Base-by-base conservation (phyloP, 2,888 invertebrate species). In the Nephrocerus scutellatus region DNA sequence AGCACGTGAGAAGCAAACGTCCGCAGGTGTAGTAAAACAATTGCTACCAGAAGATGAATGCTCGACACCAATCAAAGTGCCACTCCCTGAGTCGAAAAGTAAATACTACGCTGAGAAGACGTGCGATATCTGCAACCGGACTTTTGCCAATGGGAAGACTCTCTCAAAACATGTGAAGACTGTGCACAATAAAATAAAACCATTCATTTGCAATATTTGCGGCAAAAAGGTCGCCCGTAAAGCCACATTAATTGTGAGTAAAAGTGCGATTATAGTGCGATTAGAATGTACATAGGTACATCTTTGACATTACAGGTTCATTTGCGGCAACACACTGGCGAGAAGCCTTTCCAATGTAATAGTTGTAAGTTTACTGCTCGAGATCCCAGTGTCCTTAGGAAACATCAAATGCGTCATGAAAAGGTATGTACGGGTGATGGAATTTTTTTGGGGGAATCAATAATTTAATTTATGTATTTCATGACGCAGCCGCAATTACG, bases 291-390 rank as follows among this genome's bases (percentile, higher is more conserved):
- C 25, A 32, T 19, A 9, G 30, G 15, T 19, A 34, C 8, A 31
- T 39, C 34, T 36, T 30, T 40, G 43, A 15, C 29, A 39, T 50
- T 59, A 5, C 58, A 77, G 72, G 72, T 84, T 49, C 86, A 87
- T 60, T 69, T 80, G 52, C 69, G 85, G 9, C 82, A 81, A 50
- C 85, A 86, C 52, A 84, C 84, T 0, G 81, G 84, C 4, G 84
- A 84, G 51, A 86, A 85, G 57, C 85, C 85, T 0, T 77, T 80
- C 50, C 73, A 76, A 36, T 87, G 87, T 56, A 73, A 77, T 22
- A 63, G 72, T 15, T 85, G 85, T 55, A 71, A 74, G 8, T 87
- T 81, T 58, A 72, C 73, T 44, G 81, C 84, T 4, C 78, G 81
- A 0, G 85, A 86, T 68, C 84, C 83, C 49, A 85, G 84, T 59